Conservation (phyloP, 2,797 vertebrate species). For the Harpagifer antarcticus region DNA sequence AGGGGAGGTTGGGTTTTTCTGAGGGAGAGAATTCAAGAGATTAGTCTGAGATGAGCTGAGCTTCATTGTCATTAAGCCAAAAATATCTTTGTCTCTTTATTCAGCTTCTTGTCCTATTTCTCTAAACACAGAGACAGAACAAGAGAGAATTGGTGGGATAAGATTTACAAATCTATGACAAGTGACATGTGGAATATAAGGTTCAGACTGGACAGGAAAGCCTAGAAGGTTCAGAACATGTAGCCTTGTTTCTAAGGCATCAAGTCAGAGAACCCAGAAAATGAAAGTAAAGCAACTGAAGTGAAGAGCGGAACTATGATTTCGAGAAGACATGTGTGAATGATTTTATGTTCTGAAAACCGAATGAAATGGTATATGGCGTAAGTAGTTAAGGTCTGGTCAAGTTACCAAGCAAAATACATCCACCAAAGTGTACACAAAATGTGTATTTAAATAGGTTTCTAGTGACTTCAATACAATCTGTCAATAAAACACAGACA, state of each 20-base stretch:
- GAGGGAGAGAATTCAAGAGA: slow-evolving; percentile 56
- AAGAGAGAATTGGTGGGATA: slow-evolving; percentile 36
- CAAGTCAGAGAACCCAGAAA: background rate
- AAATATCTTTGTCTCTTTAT: slow-evolving; percentile 62
- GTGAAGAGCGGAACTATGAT: background rate
- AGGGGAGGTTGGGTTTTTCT: slow-evolving; percentile 33
- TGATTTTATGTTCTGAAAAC: background rate
- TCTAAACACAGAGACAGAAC: slow-evolving; percentile 41
- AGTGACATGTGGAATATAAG: slow-evolving; percentile 60
- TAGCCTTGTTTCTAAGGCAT: too few species aligned
- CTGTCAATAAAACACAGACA: background rate
- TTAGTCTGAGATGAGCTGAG: slow-evolving; percentile 68
- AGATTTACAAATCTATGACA: slow-evolving; percentile 47
- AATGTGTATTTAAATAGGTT: background rate
- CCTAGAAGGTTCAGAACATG: slow-evolving; percentile 5
- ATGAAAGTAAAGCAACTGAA: background rate
- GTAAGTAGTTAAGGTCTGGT: background rate
- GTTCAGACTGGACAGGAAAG: slow-evolving; percentile 47
- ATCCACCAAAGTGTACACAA: background rate
- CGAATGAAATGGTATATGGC: too few species aligned
- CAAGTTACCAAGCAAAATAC: background rate
- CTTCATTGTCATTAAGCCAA: slow-evolving; percentile 54
- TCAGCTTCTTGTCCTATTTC: slow-evolving; percentile 38
- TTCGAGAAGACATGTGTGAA: background rate
- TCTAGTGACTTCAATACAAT: background rate